Conservation (phyloP, 92 coral and sea anemone species). For the Umimayanthus chanpuru region DNA sequence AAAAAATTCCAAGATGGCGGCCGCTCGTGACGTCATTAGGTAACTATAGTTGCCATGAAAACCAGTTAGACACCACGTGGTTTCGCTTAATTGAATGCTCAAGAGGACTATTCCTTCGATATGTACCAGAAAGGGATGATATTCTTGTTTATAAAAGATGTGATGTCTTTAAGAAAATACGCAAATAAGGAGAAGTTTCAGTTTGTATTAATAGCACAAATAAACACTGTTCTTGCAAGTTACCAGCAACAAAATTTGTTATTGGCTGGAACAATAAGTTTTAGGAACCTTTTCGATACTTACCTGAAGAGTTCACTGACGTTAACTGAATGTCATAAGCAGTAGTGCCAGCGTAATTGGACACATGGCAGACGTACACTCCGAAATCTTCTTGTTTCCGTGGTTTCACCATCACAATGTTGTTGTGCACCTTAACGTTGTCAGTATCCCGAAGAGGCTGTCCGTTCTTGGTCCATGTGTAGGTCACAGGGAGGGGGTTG, state of each 20-base stretch:
- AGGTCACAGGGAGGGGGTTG: not conserved
- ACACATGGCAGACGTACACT: constrained; percentile 17
- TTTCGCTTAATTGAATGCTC: too few relatives aligned
- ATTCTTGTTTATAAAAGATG: too few relatives aligned
- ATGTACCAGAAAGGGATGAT: too few relatives aligned
- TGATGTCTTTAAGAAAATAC: too few relatives aligned
- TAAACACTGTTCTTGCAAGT: not conserved
- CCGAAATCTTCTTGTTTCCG: not conserved
- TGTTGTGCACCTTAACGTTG: constrained; percentile 36
- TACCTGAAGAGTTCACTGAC: not conserved
- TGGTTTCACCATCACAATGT: constrained; percentile 13
- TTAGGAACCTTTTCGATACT: not conserved
- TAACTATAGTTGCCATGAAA: too few relatives aligned
- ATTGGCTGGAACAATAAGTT: too few relatives aligned
- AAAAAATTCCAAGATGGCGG: too few relatives aligned
- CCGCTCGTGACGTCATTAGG: too few relatives aligned
- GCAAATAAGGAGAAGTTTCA: too few relatives aligned
- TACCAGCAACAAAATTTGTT: not conserved
- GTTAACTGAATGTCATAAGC: not conserved
- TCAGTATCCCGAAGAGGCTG: constrained; percentile 18
- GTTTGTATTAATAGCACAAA: too few relatives aligned
- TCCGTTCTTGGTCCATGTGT: constrained; percentile 20
- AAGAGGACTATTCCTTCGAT: too few relatives aligned
- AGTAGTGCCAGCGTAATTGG: constrained; percentile 19
- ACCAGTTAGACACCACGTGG: too few relatives aligned